These are phyloP conservation scores for Acromyrmex heyeri DNA, from an alignment of 1,140 invertebrate species.

Conservation along the genomic window DNA sequence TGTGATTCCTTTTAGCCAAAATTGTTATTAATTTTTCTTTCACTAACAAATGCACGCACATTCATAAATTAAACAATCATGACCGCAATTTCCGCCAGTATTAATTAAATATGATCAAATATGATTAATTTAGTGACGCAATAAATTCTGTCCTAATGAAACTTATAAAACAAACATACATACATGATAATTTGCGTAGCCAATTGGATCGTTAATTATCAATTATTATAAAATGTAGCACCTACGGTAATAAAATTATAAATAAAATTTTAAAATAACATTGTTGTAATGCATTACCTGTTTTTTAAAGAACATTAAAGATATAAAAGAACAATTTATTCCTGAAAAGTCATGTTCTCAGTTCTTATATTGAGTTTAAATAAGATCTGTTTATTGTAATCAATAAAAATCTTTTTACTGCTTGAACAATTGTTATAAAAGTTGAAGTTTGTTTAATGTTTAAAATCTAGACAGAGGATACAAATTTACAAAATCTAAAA, in stretches of 20 bases:
- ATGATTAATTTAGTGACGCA: constrained; percentile 22
- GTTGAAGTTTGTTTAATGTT: not conserved
- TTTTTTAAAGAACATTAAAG: not conserved
- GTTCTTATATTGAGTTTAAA: not conserved
- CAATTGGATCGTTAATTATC: constrained; percentile 20
- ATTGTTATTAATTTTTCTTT: constrained; percentile 18
- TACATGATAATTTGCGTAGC: not conserved
- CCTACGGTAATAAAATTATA: not conserved
- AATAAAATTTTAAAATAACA: not conserved
- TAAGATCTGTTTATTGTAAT: constrained; percentile 7
- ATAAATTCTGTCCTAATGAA: constrained; percentile 33
- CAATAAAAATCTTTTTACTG: not conserved
- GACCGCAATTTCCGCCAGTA: not conserved
- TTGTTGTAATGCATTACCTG: not conserved
- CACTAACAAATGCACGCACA: not conserved
- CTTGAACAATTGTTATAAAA: not conserved
- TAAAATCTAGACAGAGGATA: not conserved
- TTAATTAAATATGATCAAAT: constrained; percentile 39
- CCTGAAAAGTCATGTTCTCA: not conserved
- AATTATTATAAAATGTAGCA: constrained; percentile 8
- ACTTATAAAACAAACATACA: constrained; percentile 30
- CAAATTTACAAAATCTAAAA: not conserved
- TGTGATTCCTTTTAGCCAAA: not conserved
- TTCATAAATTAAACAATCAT: not conserved
- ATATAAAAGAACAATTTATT: not conserved